Base-by-base conservation (phyloP, 2,113 vertebrate species). In the Empidonax alnorum region DNA sequence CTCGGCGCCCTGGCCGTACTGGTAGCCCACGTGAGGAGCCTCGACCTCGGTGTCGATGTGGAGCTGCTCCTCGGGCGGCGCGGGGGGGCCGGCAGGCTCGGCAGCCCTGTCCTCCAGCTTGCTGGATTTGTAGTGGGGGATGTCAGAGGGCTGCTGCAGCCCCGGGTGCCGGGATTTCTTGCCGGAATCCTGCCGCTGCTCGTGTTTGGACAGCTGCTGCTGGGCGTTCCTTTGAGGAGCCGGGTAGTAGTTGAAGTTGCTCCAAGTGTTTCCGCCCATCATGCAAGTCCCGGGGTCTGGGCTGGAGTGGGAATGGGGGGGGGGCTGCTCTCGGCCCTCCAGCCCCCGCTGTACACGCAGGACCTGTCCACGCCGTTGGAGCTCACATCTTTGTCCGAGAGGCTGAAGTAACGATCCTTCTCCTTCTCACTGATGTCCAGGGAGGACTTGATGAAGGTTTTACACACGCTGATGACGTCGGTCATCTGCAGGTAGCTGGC, bases 401-500 rank as follows among this genome's bases (percentile, higher is more conserved):
- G 97, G 76, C 98, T 99, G 96, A 99, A 98, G 93, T 99, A 99
- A 9, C 98, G 98, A 65, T 99, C 98, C 55, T 98, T 99, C 65
- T 99, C 98, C 91, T 98, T 98, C 95, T 98, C 98, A 1, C 98
- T 98, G 73, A 99, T 99, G 93, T 99, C 99, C 96, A 99, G 96
- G 0, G 99, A 99, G 0, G 99, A 99, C 94, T 99, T 99, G 37
- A 99, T 99, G 95, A 99, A 99, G 37, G 98, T 99, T 95, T 99
- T 99, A 89, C 99, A 99, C 52, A 99, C 99, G 4, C 97, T 98
- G 91, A 99, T 99, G 35, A 99, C 99, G 5, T 99, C 99, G 6
- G 99, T 99, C 99, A 99, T 99, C 98, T 99, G 99, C 93, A 99
- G 97, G 56, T 99, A 99, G 97, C 99, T 99, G 53, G 99, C 99